These are phyloP conservation scores for Tiaroga cobitis DNA, from an alignment of 2,797 vertebrate genomes.

Conservation along the genomic window DNA sequence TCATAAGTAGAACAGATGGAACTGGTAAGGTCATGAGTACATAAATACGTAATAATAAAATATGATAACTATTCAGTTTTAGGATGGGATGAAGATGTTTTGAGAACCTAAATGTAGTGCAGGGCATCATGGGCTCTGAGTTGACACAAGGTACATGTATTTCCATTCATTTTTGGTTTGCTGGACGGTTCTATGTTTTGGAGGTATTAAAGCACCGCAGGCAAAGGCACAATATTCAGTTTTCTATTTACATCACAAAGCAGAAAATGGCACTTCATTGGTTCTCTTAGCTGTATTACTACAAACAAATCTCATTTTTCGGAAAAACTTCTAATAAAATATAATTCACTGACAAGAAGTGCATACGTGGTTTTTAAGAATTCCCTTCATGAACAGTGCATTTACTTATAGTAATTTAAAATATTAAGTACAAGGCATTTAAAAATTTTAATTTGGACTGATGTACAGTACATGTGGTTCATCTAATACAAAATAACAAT, in stretches of 20 bases:
- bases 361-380: constrained; percentile 32
- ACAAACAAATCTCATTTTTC: constrained; percentile 35
- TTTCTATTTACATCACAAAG: constrained; percentile 34
- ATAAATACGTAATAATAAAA: constrained; percentile 34
- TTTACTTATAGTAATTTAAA: constrained; percentile 27
- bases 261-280: constrained; percentile 35
- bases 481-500: background rate
- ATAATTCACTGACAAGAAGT: constrained; percentile 44
- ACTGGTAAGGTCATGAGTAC: background rate
- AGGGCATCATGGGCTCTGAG: constrained; percentile 40
- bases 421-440: constrained; percentile 17
- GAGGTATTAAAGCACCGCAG: constrained; percentile 26
- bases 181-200: background rate
- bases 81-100: constrained; percentile 25
- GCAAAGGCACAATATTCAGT: constrained; percentile 48
- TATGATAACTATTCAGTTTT: constrained; percentile 50
- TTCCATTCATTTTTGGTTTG: constrained; percentile 19
- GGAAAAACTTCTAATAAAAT: constrained; percentile 39
- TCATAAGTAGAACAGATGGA: background rate
- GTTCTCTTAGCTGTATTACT: constrained; percentile 35
- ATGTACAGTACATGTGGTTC: background rate
- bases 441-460: background rate
- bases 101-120: constrained; percentile 54
- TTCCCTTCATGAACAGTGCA: constrained; percentile 51
- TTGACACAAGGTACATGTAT: constrained; percentile 29